Base-by-base conservation (phyloP, 1,140 invertebrate genomes). In the Mizuhopecten yessoensis region DNA sequence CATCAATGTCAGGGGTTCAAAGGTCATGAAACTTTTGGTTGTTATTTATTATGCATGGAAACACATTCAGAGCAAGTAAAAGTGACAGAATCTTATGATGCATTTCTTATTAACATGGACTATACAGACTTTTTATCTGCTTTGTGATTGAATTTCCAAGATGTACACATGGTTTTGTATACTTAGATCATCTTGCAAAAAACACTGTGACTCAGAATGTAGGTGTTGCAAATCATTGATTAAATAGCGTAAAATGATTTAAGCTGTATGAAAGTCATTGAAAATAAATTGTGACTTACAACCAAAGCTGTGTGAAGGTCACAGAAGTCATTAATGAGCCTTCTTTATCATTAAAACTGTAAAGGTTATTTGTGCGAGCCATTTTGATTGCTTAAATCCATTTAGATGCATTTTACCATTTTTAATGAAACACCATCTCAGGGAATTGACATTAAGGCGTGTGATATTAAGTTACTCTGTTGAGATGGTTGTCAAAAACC, bases 221-320 rank as follows among this genome's bases (percentile, higher is more conserved):
- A n/a, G n/a, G n/a, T n/a, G n/a, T n/a, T n/a, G n/a, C n/a, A n/a
- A n/a, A n/a, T n/a, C n/a, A n/a, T n/a, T n/a, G n/a, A n/a, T n/a
- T n/a, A n/a, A n/a, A n/a, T n/a, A n/a, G n/a, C n/a, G n/a, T n/a
- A n/a, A n/a, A n/a, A n/a, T n/a, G n/a, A n/a, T n/a, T n/a, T n/a
- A n/a, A n/a, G n/a, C n/a, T n/a, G n/a, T n/a, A n/a, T n/a, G n/a
- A n/a, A n/a, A n/a, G n/a, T n/a, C n/a, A n/a, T n/a, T n/a, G n/a
- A n/a, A n/a, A n/a, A n/a, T n/a, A n/a, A n/a, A n/a, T n/a, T n/a
- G n/a, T n/a, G n/a, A n/a, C n/a, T n/a, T n/a, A n/a, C n/a, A n/a
- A n/a, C n/a, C n/a, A n/a, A n/a, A n/a, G n/a, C n/a, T 75, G 57
- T 75, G n/a, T 75, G 57, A 75, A 75, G 23, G 23, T 75, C 57